A percentile compares a stretch with the other conserved stretches of the same genome.
Evolutionary conservation across 1,140 invertebrate species (phyloP).

Genomic region (Tetramorium parvispinum): DNA sequence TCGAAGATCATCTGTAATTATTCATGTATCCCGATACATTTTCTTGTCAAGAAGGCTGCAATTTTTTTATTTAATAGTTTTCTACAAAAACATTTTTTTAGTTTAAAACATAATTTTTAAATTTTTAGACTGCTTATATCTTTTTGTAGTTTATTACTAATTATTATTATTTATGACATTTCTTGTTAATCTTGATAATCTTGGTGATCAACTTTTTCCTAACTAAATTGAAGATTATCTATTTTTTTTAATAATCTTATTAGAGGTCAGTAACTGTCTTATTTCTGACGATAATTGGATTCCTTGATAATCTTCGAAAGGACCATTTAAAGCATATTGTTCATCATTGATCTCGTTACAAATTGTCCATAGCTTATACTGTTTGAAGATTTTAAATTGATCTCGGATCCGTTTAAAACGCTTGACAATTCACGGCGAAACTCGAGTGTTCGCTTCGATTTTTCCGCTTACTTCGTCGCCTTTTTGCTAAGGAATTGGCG

Average conservation of each 20-base stretch:
- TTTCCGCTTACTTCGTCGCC: constrained; percentile 21
- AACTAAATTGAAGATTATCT: neutral
- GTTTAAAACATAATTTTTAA: neutral
- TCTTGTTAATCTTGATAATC: too few relatives aligned
- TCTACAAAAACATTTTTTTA: neutral
- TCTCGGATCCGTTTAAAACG: constrained; percentile 4
- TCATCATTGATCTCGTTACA: neutral
- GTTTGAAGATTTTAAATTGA: constrained; percentile 20
- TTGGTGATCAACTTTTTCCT: neutral
- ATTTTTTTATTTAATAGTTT: neutral
- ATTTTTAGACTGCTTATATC: neutral
- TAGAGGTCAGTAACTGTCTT: neutral
- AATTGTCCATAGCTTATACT: neutral
- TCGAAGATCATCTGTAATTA: constrained; percentile 5
- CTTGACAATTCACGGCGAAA: neutral
- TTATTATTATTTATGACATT: neutral
- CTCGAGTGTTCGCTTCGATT: constrained; percentile 37
- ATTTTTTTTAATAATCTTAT: constrained; percentile 11
- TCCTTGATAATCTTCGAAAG: neutral
- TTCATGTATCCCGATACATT: neutral
- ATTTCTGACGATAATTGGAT: neutral
- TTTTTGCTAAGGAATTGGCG: constrained; percentile 50
- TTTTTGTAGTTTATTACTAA: neutral
- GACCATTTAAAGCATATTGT: neutral
- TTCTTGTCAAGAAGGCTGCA: neutral